Evolutionary conservation across 2,797 vertebrate genomes (phyloP).

Genomic region (Oryzias dopingdopingensis): DNA sequence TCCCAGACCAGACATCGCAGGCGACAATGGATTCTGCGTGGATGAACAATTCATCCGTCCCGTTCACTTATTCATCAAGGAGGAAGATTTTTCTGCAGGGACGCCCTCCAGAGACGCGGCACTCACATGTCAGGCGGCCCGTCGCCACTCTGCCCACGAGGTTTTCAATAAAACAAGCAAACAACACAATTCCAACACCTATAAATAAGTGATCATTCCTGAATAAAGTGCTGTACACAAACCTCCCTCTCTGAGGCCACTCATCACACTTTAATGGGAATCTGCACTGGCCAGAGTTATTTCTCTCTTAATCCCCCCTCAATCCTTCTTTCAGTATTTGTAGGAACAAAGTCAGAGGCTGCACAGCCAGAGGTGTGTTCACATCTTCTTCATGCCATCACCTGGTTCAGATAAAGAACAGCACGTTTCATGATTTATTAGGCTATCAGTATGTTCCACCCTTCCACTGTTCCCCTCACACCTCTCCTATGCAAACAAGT

Average conservation of each 20-base stretch:
- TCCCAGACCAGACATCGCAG: slow-evolving; percentile 61
- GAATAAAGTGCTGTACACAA: slow-evolving; percentile 81
- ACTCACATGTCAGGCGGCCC: slow-evolving; percentile 72
- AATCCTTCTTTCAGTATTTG: slow-evolving; percentile 29
- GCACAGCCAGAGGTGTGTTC: slow-evolving; percentile 35
- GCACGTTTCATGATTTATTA: slow-evolving; percentile 66
- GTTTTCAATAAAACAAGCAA: slow-evolving; percentile 87
- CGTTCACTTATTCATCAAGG: slow-evolving; percentile 80
- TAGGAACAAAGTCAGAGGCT: slow-evolving; percentile 32
- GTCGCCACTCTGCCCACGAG: slow-evolving; percentile 78
- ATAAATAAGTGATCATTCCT: slow-evolving; percentile 81
- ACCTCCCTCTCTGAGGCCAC: slow-evolving; percentile 64
- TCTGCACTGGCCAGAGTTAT: slow-evolving; percentile 61
- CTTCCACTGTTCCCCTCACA: slow-evolving; percentile 7
- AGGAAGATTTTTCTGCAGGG: slow-evolving; percentile 74
- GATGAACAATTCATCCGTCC: slow-evolving; percentile 79
- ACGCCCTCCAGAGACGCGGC: slow-evolving; percentile 72
- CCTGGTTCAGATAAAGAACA: slow-evolving; percentile 57
- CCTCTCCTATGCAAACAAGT: slow-evolving; percentile 20
- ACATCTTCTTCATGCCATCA: slow-evolving; percentile 53
- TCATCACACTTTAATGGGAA: slow-evolving; percentile 78
- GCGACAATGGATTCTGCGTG: slow-evolving; percentile 71
- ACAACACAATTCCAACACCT: slow-evolving; percentile 82
- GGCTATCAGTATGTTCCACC: slow-evolving; percentile 50
- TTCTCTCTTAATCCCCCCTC: slow-evolving; percentile 28